Base-by-base conservation (phyloP, 1,140 invertebrate species). In the Cheumatopsyche charites region DNA sequence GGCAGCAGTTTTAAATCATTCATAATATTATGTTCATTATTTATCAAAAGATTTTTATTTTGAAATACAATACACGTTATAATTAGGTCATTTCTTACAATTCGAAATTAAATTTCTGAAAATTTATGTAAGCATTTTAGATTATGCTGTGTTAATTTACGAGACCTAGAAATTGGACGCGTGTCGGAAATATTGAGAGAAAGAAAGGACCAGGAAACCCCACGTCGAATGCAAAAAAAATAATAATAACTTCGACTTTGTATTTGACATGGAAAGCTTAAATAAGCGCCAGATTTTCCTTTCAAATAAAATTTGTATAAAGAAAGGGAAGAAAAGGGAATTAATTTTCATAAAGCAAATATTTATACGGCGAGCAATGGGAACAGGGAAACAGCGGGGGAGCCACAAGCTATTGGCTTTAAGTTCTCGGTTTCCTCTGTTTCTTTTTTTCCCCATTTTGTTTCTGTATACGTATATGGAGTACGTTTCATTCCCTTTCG, bases 221-320 rank as follows among this genome's bases (percentile, higher is more conserved):
- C 3, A 36, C 29, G 29, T 36, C 29, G 29, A 36, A 36, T 36
- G 29, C 29, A 25, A 11, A 58, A 58, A 58, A 26, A 25, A 58
- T 1, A 58, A 55, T 55, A 55, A 58, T 58, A 58, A 25, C 55
- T 58, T 25, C 55, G 23, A 58, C 55, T 58, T 58, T 58, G 55
- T 58, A 58, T 58, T 58, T 58, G 55, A 58, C 55, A 58, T 23
- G 55, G 21, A 58, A 25, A 58, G 55, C 55, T 58, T 26, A 58
- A 58, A 58, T 58, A 58, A 58, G 55, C 55, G 55, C 21, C 55
- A 58, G 55, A 58, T 58, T 58, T 58, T 58, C 55, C 55, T 58
- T 58, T 58, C 55, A 58, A 58, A 58, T 58, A 58, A 58, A 58
- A 58, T 58, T 58, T 58, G 55, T 58, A 58, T 58, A 58, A 58